phyloP scores from a whole-genome alignment of 2,113 vertebrate genomes.

The Chloropsis cyanopogon region DNA sequence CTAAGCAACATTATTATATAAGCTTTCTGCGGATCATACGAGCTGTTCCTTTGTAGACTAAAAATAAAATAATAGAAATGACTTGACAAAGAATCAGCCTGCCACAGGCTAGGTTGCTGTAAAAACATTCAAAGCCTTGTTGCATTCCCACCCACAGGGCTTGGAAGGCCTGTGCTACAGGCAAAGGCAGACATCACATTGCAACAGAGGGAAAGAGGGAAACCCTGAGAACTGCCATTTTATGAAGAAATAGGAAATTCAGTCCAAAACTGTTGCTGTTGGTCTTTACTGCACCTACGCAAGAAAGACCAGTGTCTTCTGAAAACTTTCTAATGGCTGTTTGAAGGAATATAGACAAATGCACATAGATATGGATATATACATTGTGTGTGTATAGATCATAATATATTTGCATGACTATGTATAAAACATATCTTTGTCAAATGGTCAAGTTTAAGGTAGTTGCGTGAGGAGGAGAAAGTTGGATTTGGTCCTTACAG shows the following conservation, averaged over 20 bases:
- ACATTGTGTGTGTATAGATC: neutral
- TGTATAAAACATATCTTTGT: neutral
- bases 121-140: conserved; percentile 74
- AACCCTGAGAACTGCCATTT: conserved; percentile 40
- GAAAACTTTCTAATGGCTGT: neutral
- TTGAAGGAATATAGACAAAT: neutral
- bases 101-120: conserved; percentile 68
- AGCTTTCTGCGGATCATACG: conserved; percentile 17
- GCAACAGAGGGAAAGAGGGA: neutral
- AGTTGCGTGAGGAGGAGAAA: neutral
- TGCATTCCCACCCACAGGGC: conserved; percentile 47
- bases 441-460: neutral
- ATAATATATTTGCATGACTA: neutral
- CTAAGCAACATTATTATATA: conserved; percentile 54
- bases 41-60: conserved; percentile 39
- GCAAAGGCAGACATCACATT: conserved; percentile 30
- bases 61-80: conserved; percentile 54
- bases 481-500: neutral
- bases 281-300: neutral
- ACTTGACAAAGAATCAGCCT: conserved; percentile 62
- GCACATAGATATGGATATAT: neutral
- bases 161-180: conserved; percentile 4
- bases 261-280: neutral
- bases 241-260: conserved; percentile 45
- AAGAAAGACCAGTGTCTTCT: neutral